phyloP scores from a whole-genome alignment of 37 sponge, comb jelly and placozoan species.

The Eunapius fragilis region DNA sequence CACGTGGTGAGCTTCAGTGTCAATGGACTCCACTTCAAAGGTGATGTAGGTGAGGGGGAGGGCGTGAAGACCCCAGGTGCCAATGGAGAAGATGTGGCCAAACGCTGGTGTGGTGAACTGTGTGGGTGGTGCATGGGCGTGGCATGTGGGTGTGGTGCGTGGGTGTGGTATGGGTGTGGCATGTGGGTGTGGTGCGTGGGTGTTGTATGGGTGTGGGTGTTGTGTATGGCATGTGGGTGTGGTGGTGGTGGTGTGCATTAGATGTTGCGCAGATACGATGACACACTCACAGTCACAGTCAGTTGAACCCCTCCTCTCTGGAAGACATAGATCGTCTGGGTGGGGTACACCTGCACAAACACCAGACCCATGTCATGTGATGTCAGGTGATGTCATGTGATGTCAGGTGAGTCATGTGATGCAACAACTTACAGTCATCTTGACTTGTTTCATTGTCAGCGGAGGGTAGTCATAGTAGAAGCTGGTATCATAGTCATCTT shows the following conservation, averaged over 20 bases:
- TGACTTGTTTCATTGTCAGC: conserved; percentile 29
- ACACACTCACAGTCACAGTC: conserved; percentile 36
- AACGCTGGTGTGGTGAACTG: conserved; percentile 66
- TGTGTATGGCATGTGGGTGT: too few species aligned
- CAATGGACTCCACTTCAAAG: conserved; percentile 32
- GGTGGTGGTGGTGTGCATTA: too few species aligned
- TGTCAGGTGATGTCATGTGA: not conserved
- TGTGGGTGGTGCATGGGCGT: not conserved
- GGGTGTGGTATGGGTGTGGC: not conserved
- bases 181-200: not conserved
- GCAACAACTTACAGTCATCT: conserved; percentile 23
- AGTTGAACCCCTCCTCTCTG: conserved; percentile 54
- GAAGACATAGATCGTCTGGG: conserved; percentile 71
- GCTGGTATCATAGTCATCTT: not conserved
- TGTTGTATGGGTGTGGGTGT: too few species aligned
- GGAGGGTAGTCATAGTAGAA: not conserved
- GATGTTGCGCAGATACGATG: too few species aligned
- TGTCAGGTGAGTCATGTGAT: too few species aligned
- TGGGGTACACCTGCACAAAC: conserved; percentile 57
- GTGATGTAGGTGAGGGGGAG: conserved; percentile 61
- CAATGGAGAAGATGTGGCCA: not conserved
- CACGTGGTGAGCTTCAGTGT: conserved; percentile 58
- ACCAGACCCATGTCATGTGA: not conserved
- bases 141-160: not conserved
- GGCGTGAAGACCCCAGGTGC: conserved; percentile 6